phyloP scores from a whole-genome alignment of 2,113 vertebrate species.

The Seriola rivoliana region DNA sequence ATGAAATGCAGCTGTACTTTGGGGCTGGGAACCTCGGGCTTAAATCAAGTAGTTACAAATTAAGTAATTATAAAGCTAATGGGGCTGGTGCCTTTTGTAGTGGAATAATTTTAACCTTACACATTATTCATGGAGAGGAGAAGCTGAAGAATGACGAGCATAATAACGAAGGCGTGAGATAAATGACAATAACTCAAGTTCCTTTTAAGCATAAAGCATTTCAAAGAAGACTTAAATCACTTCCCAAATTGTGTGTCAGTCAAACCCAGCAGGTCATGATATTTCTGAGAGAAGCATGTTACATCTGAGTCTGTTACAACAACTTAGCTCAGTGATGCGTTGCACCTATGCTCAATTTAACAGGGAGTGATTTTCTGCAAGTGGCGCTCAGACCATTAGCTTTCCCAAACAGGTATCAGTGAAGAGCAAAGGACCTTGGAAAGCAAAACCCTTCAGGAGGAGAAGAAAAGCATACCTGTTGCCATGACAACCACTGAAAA shows the following conservation, averaged over 20 bases:
- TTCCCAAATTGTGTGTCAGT: neutral
- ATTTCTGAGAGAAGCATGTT: neutral
- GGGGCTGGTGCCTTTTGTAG: conserved; percentile 23
- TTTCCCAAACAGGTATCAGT: conserved; percentile 21
- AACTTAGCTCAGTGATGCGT: conserved; percentile 3
- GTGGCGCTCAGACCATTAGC: conserved; percentile 36
- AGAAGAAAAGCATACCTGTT: conserved; percentile 54
- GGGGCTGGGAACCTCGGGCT: neutral
- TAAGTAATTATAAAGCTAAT: conserved; percentile 30
- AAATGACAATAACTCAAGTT: neutral
- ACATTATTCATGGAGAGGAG: conserved; percentile 31
- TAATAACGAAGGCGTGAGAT: neutral
- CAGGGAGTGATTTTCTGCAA: conserved; percentile 28
- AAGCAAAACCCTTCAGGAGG: conserved; percentile 22
- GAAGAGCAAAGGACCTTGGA: conserved; percentile 32
- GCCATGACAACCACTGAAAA: conserved; percentile 57
- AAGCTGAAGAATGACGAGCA: neutral
- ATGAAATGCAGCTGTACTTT: conserved; percentile 3
- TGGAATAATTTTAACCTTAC: conserved; percentile 23
- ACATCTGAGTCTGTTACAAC: neutral
- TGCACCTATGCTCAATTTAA: conserved; percentile 8
- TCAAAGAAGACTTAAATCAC: neutral
- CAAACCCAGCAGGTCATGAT: neutral
- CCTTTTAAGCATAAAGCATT: neutral
- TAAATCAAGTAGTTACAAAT: conserved; percentile 1